These are phyloP conservation scores for Amorpha juglandis DNA, from an alignment of 2,888 invertebrate genomes.

Conservation along the genomic window DNA sequence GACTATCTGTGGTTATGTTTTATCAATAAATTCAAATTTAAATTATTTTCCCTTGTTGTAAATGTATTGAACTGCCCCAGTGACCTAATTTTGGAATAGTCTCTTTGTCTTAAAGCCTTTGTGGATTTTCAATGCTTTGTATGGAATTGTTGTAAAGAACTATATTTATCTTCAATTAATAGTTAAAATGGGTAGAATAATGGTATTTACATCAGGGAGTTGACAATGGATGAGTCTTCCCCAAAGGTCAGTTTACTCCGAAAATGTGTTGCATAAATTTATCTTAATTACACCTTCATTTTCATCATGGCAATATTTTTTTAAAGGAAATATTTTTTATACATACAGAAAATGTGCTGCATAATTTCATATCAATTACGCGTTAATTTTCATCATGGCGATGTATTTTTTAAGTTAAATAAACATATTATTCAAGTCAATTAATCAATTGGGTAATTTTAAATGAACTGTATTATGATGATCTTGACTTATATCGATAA, in stretches of 20 bases:
- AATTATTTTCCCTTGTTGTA: constrained; percentile 30
- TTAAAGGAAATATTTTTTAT: no score
- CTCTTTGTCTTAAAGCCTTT: constrained; percentile 48
- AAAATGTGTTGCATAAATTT: neutral
- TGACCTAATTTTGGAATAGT: constrained; percentile 59
- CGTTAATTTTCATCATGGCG: no score
- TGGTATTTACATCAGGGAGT: neutral
- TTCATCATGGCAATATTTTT: no score
- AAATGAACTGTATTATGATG: no score
- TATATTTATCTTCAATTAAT: neutral
- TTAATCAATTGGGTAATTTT: no score
- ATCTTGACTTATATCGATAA: no score
- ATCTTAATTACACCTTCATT: no score
- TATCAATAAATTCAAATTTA: constrained; percentile 51
- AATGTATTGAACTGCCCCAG: constrained; percentile 45
- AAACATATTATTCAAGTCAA: no score
- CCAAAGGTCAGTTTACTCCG: constrained; percentile 12
- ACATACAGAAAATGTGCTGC: no score
- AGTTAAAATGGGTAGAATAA: constrained; percentile 11
- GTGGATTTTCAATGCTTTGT: neutral
- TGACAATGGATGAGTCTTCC: constrained; percentile 24
- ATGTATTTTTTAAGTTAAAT: no score
- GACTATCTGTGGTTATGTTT: constrained; percentile 50
- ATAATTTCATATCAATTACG: no score
- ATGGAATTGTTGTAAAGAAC: no score